These are phyloP conservation scores for Esperia sulphurella DNA, from an alignment of 2,888 invertebrate species.

Conservation along the genomic window DNA sequence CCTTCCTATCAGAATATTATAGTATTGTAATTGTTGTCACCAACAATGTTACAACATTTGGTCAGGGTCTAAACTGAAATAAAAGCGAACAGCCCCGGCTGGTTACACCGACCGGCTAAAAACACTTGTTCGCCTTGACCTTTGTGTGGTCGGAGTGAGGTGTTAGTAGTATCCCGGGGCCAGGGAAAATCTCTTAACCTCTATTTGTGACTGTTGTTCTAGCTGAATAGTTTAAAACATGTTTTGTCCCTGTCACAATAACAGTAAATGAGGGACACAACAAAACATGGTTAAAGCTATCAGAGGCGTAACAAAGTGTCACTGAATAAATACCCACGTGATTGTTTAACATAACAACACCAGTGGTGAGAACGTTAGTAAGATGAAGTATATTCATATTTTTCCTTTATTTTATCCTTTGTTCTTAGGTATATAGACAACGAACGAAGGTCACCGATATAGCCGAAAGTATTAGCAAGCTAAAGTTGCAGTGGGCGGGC, in stretches of 20 bases:
- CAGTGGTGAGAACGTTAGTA: background rate
- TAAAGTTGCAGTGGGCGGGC: too few relatives aligned
- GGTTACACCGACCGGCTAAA: slow-evolving; percentile 12
- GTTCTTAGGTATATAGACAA: too few relatives aligned
- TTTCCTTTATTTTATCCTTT: too few relatives aligned
- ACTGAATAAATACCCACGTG: background rate
- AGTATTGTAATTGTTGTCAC: background rate
- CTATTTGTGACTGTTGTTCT: too few relatives aligned
- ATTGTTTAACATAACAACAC: background rate
- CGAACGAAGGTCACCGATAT: too few relatives aligned
- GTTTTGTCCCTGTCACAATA: too few relatives aligned
- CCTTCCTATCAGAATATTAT: background rate
- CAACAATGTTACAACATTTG: slow-evolving; percentile 1
- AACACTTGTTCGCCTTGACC: slow-evolving; percentile 41
- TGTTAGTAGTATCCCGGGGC: slow-evolving; percentile 2
- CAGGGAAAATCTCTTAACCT: slow-evolving; percentile 4
- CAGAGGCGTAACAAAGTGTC: too few relatives aligned
- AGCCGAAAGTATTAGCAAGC: too few relatives aligned
- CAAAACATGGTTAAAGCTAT: too few relatives aligned
- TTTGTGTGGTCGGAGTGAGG: background rate
- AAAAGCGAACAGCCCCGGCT: background rate
- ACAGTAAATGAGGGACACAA: too few relatives aligned
- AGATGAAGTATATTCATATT: too few relatives aligned
- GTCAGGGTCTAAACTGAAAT: slow-evolving; percentile 14
- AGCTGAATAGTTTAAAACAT: too few relatives aligned